Percentiles rank a stretch among this genome's conserved stretches.
Conservation (phyloP, 2,888 invertebrate genomes). For the Oasisia sp. region DNA sequence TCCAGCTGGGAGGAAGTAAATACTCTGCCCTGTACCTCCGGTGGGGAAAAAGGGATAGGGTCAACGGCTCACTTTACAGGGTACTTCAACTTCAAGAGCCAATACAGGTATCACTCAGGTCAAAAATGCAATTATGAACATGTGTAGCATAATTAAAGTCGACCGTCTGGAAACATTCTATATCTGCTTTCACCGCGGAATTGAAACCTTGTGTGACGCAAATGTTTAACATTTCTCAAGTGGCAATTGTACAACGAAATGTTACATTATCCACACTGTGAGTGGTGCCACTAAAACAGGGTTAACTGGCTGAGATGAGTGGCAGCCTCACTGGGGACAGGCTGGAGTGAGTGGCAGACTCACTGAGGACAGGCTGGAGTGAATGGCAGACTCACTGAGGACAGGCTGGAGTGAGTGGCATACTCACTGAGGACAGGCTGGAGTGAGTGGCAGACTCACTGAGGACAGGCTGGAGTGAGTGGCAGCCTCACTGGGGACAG, state of each 20-base stretch:
- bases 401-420: too few species aligned
- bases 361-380: background rate
- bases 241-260: background rate
- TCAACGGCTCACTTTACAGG: background rate
- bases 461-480: too few species aligned
- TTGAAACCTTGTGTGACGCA: background rate
- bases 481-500: too few species aligned
- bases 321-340: background rate
- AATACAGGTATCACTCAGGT: background rate
- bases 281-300: background rate
- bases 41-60: background rate
- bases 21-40: background rate
- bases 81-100: background rate
- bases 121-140: background rate
- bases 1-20: background rate
- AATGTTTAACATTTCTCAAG: background rate
- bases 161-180: background rate
- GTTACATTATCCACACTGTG: background rate
- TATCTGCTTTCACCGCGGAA: background rate
- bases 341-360: background rate
- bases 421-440: too few species aligned
- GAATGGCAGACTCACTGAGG: too few species aligned
- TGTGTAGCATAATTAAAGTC: background rate
- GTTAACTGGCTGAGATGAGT: background rate
- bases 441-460: too few species aligned